Evolutionary conservation across 2,888 invertebrate genomes (phyloP), one percentile per base, ranked within the genome.

Genomic region (Eupithecia subfuscata): DNA sequence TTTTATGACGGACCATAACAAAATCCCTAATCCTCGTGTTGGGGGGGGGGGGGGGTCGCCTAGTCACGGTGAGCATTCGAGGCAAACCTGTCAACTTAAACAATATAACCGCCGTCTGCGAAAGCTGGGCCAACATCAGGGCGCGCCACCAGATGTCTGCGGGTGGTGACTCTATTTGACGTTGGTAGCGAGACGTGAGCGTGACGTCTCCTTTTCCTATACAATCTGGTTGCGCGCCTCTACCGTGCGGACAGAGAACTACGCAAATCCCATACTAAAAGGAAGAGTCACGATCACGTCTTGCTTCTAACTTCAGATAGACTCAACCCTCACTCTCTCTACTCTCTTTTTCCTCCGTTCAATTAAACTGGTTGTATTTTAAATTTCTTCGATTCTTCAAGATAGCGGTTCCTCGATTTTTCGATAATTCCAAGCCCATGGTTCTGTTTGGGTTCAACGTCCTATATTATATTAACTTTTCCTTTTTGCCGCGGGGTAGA

Each of bases 351-450:
- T 52, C 18, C 0, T 8, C 52, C 3, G 8, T 7, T 52, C 52
- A 52, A 52, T 7, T 9, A n/a, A 52, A 52, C 9, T 52, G 9
- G 18, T n/a, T n/a, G 52, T 8, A n/a, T 52, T 52, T 52, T 18
- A 48, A 48, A 48, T 52, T n/a, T 18, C 52, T 52, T 52, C n/a
- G 52, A n/a, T 52, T 52, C 52, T 52, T 52, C n/a, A 52, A 52
- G 48, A 48, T 34, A 34, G 11, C 45, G 18, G 16, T 45, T 52
- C 56, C 56, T 56, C 56, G 22, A 2, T 12, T 60, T 25, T 60
- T 25, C 56, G 11, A 25, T 14, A 25, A 5, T 14, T 5, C 25
- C 56, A 56, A 56, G 12, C 22, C 56, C 25, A 60, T 60, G 14
- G 60, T 25, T 56, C 11, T 22, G 56, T 22, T 60, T 25, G 25